Base-by-base conservation (phyloP, 2,113 vertebrate genomes). In the Pituophis catenifer region DNA sequence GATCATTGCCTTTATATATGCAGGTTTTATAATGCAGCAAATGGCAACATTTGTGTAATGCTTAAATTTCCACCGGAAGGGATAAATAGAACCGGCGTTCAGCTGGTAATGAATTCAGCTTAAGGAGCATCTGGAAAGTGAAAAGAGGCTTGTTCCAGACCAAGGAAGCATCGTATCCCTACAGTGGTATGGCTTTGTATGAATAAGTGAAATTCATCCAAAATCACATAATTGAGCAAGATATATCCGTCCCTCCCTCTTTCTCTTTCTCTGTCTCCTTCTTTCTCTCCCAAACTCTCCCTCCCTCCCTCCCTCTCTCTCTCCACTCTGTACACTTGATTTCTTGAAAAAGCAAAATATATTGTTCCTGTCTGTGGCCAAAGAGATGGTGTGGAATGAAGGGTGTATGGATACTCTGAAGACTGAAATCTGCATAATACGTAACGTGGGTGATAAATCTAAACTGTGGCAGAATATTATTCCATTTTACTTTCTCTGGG, bases 1-100 rank as follows among this genome's bases (percentile, higher is more conserved):
- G 95, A 95, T 94, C 95, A 93, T 93, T 70, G 94, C 94, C 93
- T 97, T 96, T 95, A 96, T 95, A 95, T 96, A 94, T 91, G 94
- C 58, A 94, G 86, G 89, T 96, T 96, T 81, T 95, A 94, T 96
- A 94, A 95, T 95, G 87, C 91, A 90, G 90, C 92, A 93, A 90
- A 93, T 93, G 95, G 94, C 96, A 92, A 94, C 94, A 95, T 96
- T 91, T 93, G 50, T 92, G 92, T 93, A 89, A 59, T 95, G 91
- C 90, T 96, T 93, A 93, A 95, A 92, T 97, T 95, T 95, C 96
- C 93, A 94, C 94, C 91, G 91, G 94, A 93, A 59, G 70, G 95
- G 89, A 96, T 94, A 93, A 95, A 96, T 96, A 92, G 89, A 48
- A 91, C 15, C 55, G 26, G 90, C 53, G 13, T 8, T 3, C 93